Evolutionary conservation across 2,113 vertebrate species (phyloP), one percentile per base, ranked within the genome.

Genomic region (Odontesthes bonariensis): DNA sequence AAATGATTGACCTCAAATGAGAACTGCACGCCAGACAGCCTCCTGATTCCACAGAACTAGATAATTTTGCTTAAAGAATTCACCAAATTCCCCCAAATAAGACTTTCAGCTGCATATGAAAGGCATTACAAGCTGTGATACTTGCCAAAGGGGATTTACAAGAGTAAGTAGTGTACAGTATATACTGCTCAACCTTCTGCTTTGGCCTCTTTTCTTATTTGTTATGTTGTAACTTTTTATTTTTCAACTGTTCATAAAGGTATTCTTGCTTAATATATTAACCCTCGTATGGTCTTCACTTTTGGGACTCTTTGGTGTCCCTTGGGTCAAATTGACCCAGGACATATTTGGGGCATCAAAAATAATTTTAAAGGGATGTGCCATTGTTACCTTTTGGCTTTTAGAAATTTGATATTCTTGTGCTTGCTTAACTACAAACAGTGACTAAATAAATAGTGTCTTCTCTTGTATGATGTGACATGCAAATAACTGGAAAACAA

Each of bases 401-500:
- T 44, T 14, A 4, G 16, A 44, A 44, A 14, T 16, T 4, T 14
- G 42, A 14, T 44, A n/a, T 19, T n/a, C 44, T 46, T 46, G 0
- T 16, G 12, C 1, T 46, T 16, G 16, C 16, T 46, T 49, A 0
- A 4, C 17, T 6, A n/a, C 0, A 19, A 19, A n/a, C 14, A 5
- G 5, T 44, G 2, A 44, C 5, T 4, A 9, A 46, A n/a, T 19
- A 49, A 6, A 17, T 11, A 8, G 6, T 49, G 35, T 17, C 7
- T n/a, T 49, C 46, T 19, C 4, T 8, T 49, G 13, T 47, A 17
- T 20, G 22, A 23, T 38, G 8, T 67, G 38, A 75, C 62, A 59
- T 22, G 14, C 27, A 65, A 54, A 22, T 65, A 73, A 6, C 55
- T 12, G 38, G 35, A 69, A n/a, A 35, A 46, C 54, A 53, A 69